Percentiles rank a stretch among this genome's conserved stretches.
Conservation (phyloP, 2,113 vertebrate species). For the Pogona vitticeps region DNA sequence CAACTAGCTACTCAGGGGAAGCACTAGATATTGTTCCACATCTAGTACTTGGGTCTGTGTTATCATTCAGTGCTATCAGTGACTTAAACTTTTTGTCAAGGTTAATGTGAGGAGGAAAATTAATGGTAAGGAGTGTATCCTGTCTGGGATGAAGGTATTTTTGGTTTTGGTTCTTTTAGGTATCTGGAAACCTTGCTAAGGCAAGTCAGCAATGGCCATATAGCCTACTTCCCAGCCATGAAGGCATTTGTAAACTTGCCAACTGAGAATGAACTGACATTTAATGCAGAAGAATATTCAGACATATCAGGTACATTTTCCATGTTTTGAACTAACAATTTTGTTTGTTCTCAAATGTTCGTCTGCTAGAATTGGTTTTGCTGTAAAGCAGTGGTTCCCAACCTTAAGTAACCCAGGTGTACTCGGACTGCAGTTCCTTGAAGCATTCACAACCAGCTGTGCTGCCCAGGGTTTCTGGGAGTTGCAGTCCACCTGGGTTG, state of each 20-base stretch:
- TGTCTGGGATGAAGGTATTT: conserved; percentile 35
- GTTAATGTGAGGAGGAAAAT: neutral
- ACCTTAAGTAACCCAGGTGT: too few relatives aligned
- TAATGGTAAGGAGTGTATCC: neutral
- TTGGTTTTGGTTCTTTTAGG: conserved; percentile 76
- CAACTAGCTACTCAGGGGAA: rapidly evolving
- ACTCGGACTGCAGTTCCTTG: too few relatives aligned
- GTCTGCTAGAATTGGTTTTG: neutral
- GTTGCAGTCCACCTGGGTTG: too few relatives aligned
- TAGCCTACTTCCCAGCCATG: conserved; percentile 99
- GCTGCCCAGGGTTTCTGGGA: too few relatives aligned
- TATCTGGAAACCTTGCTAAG: conserved; percentile 97
- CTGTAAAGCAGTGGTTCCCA: too few relatives aligned
- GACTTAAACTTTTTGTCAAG: neutral
- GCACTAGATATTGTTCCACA: neutral
- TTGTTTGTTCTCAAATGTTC: neutral
- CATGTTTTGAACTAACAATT: neutral
- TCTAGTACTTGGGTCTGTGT: neutral
- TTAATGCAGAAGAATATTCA: conserved; percentile 98
- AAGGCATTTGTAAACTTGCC: conserved; percentile 99
- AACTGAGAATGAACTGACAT: conserved; percentile 97
- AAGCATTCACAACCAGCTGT: too few relatives aligned
- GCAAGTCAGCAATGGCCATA: conserved; percentile 98
- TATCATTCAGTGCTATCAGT: neutral
- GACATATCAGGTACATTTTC: conserved; percentile 91